Evolutionary conservation across 2,797 vertebrate genomes (phyloP).

Genomic region (Cottoperca gobio): DNA sequence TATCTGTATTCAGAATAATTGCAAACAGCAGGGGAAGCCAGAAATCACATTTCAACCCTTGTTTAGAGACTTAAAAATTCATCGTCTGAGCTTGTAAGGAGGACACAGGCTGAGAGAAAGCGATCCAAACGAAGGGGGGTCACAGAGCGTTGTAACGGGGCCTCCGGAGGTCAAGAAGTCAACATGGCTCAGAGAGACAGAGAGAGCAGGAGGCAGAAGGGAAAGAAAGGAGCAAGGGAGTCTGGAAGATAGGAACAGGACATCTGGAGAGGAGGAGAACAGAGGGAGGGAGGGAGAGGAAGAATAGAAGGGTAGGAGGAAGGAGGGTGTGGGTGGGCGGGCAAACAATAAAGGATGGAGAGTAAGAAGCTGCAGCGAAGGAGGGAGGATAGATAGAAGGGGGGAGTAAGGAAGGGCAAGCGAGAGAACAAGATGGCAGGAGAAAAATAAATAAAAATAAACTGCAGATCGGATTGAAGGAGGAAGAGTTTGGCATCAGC

Average conservation of each 20-base stretch:
- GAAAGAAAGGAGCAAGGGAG: constrained; percentile 77
- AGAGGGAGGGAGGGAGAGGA: constrained; percentile 64
- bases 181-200: constrained; percentile 59
- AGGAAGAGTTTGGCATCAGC: constrained; percentile 90
- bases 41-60: constrained; percentile 43
- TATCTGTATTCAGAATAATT: constrained; percentile 20
- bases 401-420: constrained; percentile 68
- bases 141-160: constrained; percentile 64
- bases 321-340: constrained; percentile 71
- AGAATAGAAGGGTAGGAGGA: constrained; percentile 68
- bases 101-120: constrained; percentile 48
- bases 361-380: constrained; percentile 55
- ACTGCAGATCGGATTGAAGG: constrained; percentile 79
- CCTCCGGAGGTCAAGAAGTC: constrained; percentile 79
- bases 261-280: constrained; percentile 83
- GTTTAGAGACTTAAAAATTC: constrained; percentile 57
- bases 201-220: constrained; percentile 72
- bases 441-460: constrained; percentile 85
- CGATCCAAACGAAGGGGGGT: constrained; percentile 46
- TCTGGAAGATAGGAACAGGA: constrained; percentile 84
- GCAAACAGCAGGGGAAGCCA: constrained; percentile 40
- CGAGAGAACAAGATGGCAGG: constrained; percentile 74
- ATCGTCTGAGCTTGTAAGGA: constrained; percentile 43
- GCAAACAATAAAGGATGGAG: constrained; percentile 78
- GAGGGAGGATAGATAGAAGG: constrained; percentile 79